These are phyloP conservation scores for Xyrichtys novacula DNA, from an alignment of 2,797 vertebrate species.

Conservation along the genomic window DNA sequence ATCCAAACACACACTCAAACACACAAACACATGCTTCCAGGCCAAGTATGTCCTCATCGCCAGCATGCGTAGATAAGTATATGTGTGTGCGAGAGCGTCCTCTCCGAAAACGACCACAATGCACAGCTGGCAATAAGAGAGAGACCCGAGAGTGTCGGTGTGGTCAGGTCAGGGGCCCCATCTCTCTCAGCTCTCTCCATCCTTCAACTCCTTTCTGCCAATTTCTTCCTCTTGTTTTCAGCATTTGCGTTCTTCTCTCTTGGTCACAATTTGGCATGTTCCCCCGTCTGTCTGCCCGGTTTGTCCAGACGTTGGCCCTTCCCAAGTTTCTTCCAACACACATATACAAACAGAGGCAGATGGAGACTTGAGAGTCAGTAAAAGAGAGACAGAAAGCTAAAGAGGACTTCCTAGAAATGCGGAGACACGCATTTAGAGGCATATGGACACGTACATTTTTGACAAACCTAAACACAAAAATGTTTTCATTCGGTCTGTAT, in stretches of 20 bases:
- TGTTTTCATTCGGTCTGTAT: slow-evolving; percentile 21
- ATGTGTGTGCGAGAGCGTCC: slow-evolving; percentile 77
- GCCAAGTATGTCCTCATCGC: slow-evolving; percentile 86
- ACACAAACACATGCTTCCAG: slow-evolving; percentile 42
- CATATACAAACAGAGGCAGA: slow-evolving; percentile 62
- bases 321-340: slow-evolving; percentile 68
- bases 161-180: slow-evolving; percentile 81
- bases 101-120: slow-evolving; percentile 74
- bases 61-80: slow-evolving; percentile 81
- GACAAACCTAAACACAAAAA: slow-evolving; percentile 35
- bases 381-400: slow-evolving; percentile 4
- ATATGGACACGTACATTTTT: slow-evolving; percentile 11
- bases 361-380: slow-evolving; percentile 35
- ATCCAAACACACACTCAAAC: slow-evolving; percentile 54
- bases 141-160: slow-evolving; percentile 82
- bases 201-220: slow-evolving; percentile 49
- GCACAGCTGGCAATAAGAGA: slow-evolving; percentile 80
- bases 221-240: slow-evolving; percentile 64
- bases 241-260: slow-evolving; percentile 61
- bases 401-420: slow-evolving; percentile 45
- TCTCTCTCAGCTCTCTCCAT: slow-evolving; percentile 64
- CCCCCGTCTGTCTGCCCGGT: slow-evolving; percentile 60
- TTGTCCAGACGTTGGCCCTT: slow-evolving; percentile 58
- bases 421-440: slow-evolving; percentile 52
- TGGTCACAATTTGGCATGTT: slow-evolving; percentile 73